These are phyloP conservation scores for Megalonaias nervosa DNA, from an alignment of 1,140 invertebrate species.

Conservation along the genomic window DNA sequence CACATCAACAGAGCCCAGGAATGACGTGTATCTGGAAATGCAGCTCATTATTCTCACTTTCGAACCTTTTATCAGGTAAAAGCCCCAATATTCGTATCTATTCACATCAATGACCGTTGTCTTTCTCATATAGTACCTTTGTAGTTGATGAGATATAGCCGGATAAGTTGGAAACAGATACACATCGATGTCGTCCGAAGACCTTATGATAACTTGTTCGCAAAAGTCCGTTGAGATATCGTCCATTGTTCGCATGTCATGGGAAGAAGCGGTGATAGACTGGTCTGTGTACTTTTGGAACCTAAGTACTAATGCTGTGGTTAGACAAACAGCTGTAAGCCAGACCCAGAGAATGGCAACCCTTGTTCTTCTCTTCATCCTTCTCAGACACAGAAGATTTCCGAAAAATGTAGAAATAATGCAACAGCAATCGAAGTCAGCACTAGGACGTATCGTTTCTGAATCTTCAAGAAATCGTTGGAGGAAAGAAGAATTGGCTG, in stretches of 20 bases:
- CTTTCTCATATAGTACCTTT: neutral
- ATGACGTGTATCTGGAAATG: neutral
- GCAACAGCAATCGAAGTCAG: too few species aligned
- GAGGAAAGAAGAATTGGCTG: too few species aligned
- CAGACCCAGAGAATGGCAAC: neutral
- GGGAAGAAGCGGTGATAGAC: neutral
- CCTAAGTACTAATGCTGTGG: neutral
- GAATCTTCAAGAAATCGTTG: too few species aligned
- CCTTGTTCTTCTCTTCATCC: neutral
- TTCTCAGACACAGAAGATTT: too few species aligned
- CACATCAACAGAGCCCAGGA: neutral
- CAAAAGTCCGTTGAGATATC: constrained; percentile 8
- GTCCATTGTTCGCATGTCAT: neutral
- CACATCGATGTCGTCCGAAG: neutral
- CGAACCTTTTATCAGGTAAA: constrained; percentile 9
- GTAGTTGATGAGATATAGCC: neutral
- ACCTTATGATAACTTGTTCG: neutral
- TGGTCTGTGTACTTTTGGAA: neutral
- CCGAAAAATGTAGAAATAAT: too few species aligned
- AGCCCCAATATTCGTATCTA: constrained; percentile 16
- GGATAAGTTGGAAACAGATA: neutral
- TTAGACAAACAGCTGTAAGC: neutral
- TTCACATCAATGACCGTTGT: neutral
- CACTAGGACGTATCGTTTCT: too few species aligned
- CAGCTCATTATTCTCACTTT: constrained; percentile 2